Evolutionary conservation across 2,113 vertebrate genomes (phyloP), one percentile per base, ranked within the genome.

Genomic region (Alligator sinensis): DNA sequence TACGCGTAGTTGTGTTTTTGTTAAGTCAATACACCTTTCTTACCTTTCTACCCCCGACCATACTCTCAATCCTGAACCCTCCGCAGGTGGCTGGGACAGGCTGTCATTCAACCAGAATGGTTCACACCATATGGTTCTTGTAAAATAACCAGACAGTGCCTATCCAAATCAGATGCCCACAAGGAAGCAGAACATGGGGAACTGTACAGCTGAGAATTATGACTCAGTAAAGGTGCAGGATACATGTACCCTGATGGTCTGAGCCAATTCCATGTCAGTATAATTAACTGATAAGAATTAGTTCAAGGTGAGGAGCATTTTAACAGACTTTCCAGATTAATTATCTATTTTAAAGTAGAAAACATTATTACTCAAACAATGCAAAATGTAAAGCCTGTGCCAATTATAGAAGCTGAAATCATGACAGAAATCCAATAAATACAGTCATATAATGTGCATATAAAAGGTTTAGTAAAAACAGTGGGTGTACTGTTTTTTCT

Each of bases 401-500:
- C 81, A 91, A 94, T 90, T 84, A 95, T 89, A 92, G 74, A 58
- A 89, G 68, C 82, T 79, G 57, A 94, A 96, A 96, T 62, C 2
- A 90, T 82, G 27, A 90, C 55, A 12, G 9, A 57, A 83, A 78
- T 90, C 24, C 84, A 92, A 88, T 34, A 93, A 92, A 95, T 80
- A 24, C 22, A 87, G 27, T 75, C 91, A 79, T 80, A 58, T 55
- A 80, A 95, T 96, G 95, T 97, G 93, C 88, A 96, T 86, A 92
- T 30, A 95, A 93, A 96, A 92, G 17, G 94, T 62, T 66, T 28
- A 87, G 89, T 2, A 72, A 94, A 96, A 93, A 91, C 88, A 97
- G 81, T 75, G 60, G 90, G 68, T 89, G 68, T 94, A 72, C 21
- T 81, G 28, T 91, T 82, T 84, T 96, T 89, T 91, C 15, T 17